A percentile compares a stretch with the other conserved stretches of the same genome.
Conservation (phyloP, 2,113 vertebrate species). For the Holacanthus passer region DNA sequence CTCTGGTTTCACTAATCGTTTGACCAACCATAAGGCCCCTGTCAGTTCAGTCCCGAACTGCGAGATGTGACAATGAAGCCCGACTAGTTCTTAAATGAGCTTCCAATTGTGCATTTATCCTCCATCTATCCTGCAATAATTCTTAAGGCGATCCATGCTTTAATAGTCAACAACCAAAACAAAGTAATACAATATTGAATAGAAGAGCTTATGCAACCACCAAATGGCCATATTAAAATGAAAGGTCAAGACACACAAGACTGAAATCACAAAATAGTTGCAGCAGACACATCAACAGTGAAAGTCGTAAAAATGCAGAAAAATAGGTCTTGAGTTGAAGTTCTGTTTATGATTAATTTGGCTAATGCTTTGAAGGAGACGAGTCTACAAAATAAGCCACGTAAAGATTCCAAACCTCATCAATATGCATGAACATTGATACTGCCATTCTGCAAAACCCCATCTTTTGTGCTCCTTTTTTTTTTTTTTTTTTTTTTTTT, state of each 20-base stretch:
- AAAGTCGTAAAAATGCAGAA: neutral
- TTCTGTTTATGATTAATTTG: neutral
- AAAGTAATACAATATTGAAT: neutral
- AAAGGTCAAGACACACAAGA: neutral
- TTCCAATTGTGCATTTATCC: neutral
- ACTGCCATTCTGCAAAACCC: neutral
- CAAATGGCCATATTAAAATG: neutral
- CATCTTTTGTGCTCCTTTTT: neutral
- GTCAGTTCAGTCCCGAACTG: neutral
- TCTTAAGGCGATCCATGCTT: neutral
- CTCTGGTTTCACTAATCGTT: neutral
- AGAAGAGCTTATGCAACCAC: neutral
- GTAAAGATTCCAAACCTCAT: neutral
- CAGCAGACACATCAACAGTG: neutral
- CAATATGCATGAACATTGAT: neutral
- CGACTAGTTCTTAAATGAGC: neutral
- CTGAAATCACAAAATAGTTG: neutral
- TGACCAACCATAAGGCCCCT: neutral
- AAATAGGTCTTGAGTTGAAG: neutral
- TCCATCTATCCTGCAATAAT: neutral
- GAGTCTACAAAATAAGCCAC: neutral
- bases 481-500: too few species aligned
- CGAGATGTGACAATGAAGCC: neutral
- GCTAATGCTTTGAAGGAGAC: neutral
- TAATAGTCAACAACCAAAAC: neutral